These are phyloP conservation scores for Candoia aspera DNA, from an alignment of 2,113 vertebrate genomes.

Conservation along the genomic window DNA sequence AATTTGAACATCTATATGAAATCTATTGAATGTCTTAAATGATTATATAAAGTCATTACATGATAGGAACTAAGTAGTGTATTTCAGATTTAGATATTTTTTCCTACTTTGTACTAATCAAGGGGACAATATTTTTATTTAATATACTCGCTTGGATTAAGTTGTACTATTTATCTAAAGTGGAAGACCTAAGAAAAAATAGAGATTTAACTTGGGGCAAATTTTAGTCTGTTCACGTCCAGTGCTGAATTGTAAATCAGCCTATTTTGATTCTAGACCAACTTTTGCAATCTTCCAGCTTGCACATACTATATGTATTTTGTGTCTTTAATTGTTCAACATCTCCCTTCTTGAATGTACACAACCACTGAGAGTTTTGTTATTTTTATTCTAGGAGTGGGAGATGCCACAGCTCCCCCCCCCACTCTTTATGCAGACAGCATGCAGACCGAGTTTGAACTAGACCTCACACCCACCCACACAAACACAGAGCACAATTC, in stretches of 20 bases:
- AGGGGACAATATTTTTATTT: not conserved
- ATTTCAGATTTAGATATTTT: slow-evolving; percentile 4
- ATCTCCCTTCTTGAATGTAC: not conserved
- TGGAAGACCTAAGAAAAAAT: not conserved
- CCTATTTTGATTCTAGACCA: not conserved
- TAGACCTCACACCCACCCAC: not conserved
- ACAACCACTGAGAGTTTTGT: fast-evolving
- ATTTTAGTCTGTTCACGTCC: not conserved
- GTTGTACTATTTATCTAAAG: slow-evolving; percentile 9
- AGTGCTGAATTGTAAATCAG: not conserved
- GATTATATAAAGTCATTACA: not conserved
- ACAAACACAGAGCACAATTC: not conserved
- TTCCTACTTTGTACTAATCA: not conserved
- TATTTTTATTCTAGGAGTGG: not conserved
- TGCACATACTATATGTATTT: not conserved
- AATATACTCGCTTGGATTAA: not conserved
- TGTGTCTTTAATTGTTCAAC: not conserved
- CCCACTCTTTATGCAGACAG: not conserved
- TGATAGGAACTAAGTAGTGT: not conserved
- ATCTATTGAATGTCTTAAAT: not conserved
- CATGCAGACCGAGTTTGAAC: not conserved
- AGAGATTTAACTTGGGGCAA: not conserved
- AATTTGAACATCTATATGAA: not conserved
- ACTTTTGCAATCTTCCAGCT: not conserved
- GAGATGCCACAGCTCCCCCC: not conserved